Percentiles rank a stretch among this genome's conserved stretches.
Evolutionary conservation across 37 sponge, comb jelly and placozoan genomes (phyloP).

Genomic region (Hexactinellida sp.): DNA sequence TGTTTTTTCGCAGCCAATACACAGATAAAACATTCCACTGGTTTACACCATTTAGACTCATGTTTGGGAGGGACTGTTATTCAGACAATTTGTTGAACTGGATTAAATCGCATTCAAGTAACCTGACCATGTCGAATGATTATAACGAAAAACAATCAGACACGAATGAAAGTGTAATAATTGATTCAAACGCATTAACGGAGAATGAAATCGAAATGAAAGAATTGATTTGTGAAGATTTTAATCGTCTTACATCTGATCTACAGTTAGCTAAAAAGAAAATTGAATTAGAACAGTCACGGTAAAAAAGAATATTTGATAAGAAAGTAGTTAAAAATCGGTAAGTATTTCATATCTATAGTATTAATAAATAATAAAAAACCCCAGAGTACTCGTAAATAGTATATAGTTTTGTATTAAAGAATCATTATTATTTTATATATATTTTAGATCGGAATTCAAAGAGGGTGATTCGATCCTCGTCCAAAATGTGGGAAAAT

Average conservation of each 20-base stretch:
- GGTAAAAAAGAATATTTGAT: background rate
- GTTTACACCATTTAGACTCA: slow-evolving; percentile 2
- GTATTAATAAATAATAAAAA: too few relatives aligned
- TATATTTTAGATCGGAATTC: slow-evolving; percentile 9
- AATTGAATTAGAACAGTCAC: background rate
- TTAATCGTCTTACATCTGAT: background rate
- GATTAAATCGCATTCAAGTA: background rate
- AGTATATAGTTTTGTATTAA: too few relatives aligned
- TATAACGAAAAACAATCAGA: background rate
- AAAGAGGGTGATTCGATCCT: background rate
- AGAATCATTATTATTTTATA: background rate
- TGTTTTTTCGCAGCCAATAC: background rate
- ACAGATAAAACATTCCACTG: background rate
- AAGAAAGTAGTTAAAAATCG: background rate
- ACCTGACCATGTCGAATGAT: background rate
- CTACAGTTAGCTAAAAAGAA: background rate
- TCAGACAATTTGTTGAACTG: background rate
- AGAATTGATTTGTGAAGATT: background rate
- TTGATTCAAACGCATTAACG: too few relatives aligned
- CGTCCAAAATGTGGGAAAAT: background rate
- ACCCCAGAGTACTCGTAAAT: too few relatives aligned
- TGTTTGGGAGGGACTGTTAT: background rate
- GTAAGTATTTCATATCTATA: too few relatives aligned
- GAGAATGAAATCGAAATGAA: background rate
- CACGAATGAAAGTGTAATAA: background rate